A percentile compares a stretch with the other conserved stretches of the same genome.
Evolutionary conservation across 2,888 invertebrate genomes (phyloP).

Genomic region (Cryptocephalus primarius): DNA sequence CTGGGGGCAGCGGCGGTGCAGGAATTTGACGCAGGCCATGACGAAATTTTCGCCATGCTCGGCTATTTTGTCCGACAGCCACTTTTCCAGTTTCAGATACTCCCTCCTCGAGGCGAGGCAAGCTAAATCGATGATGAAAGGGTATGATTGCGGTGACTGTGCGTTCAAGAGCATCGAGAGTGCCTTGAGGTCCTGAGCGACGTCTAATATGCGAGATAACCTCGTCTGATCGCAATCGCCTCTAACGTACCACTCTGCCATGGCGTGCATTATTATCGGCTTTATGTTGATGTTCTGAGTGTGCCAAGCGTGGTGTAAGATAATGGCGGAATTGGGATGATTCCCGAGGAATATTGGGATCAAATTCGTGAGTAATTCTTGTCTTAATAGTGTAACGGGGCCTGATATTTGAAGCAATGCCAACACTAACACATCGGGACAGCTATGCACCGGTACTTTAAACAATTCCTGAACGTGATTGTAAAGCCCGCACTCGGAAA

Average conservation of each 20-base stretch:
- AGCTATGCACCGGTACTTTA: slow-evolving; percentile 83
- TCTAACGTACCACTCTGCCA: slow-evolving; percentile 94
- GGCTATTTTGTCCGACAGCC: slow-evolving; percentile 93
- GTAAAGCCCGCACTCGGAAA: slow-evolving; percentile 81
- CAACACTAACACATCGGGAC: slow-evolving; percentile 87
- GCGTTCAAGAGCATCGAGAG: slow-evolving; percentile 83
- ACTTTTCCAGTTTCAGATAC: slow-evolving; percentile 96
- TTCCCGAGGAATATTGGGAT: slow-evolving; percentile 91
- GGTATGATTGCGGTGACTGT: slow-evolving; percentile 64
- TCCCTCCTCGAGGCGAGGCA: slow-evolving; percentile 94
- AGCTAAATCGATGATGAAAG: slow-evolving; percentile 96
- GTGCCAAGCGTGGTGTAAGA: slow-evolving; percentile 95
- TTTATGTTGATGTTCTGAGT: slow-evolving; percentile 60
- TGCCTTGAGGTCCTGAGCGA: slow-evolving; percentile 91
- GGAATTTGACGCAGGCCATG: slow-evolving; percentile 74
- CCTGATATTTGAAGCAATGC: slow-evolving; percentile 80
- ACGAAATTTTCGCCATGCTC: slow-evolving; percentile 92
- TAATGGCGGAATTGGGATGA: slow-evolving; percentile 94
- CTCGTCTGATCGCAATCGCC: slow-evolving; percentile 84
- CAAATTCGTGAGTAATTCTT: slow-evolving; percentile 76
- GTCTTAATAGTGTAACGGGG: slow-evolving; percentile 65
- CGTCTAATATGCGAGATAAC: slow-evolving; percentile 88
- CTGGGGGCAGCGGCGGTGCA: slow-evolving; percentile 83
- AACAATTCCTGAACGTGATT: slow-evolving; percentile 77
- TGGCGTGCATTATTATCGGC: slow-evolving; percentile 85